phyloP scores from a whole-genome alignment of 2,797 vertebrate genomes.

The Pseudocheirus occidentalis region DNA sequence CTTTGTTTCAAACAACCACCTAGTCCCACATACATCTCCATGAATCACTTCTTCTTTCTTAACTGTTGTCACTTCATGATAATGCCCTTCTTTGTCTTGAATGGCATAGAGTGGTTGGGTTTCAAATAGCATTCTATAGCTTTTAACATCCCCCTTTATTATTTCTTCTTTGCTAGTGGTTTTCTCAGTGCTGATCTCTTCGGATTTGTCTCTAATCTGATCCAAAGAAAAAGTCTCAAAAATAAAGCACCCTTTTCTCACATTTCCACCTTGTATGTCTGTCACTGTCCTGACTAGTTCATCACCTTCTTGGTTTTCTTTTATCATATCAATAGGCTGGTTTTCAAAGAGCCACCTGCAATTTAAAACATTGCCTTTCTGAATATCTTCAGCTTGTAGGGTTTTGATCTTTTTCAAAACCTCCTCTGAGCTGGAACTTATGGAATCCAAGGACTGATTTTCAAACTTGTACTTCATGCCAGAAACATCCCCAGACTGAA shows the following conservation, averaged over 20 bases:
- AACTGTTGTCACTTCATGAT: conserved; percentile 95
- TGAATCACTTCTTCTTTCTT: conserved; percentile 93
- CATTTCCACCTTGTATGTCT: conserved; percentile 92
- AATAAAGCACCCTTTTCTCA: conserved; percentile 91
- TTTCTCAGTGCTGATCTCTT: conserved; percentile 80
- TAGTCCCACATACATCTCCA: conserved; percentile 92
- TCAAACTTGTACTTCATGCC: conserved; percentile 94
- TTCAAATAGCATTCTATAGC: conserved; percentile 95
- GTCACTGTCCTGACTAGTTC: conserved; percentile 85
- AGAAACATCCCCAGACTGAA: conserved; percentile 92
- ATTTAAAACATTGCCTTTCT: conserved; percentile 91
- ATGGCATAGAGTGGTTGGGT: conserved; percentile 95
- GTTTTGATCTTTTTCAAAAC: conserved; percentile 89
- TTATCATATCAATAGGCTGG: conserved; percentile 89
- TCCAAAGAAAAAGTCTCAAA: conserved; percentile 94
- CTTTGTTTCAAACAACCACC: conserved; percentile 97
- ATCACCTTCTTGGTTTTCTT: conserved; percentile 83
- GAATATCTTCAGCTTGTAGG: conserved; percentile 89
- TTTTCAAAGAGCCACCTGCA: conserved; percentile 96
- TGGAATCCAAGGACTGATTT: conserved; percentile 90
- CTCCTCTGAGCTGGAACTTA: conserved; percentile 91
- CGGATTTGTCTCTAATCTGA: conserved; percentile 89
- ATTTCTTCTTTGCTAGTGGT: conserved; percentile 86
- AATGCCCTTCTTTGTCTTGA: conserved; percentile 92
- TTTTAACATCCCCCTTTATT: conserved; percentile 91